Percentiles rank a stretch among this genome's conserved stretches.
phyloP scores from a whole-genome alignment of 2,797 vertebrate species.

The Danio jaintianensis region DNA sequence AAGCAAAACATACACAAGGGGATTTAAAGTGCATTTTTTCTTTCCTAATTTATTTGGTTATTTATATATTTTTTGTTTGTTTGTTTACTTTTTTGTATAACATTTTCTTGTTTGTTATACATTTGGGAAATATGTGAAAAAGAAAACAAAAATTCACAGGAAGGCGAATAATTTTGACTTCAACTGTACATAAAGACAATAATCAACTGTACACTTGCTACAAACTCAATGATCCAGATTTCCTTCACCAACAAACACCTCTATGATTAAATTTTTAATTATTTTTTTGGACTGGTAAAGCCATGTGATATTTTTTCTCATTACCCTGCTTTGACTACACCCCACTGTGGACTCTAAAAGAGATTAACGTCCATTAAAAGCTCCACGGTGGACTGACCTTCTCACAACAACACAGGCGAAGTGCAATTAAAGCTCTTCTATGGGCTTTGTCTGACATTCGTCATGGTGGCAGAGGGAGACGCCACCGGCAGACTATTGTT shows the following conservation, averaged over 20 bases:
- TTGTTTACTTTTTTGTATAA: too few relatives aligned
- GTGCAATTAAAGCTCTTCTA: constrained; percentile 65
- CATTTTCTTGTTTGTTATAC: too few relatives aligned
- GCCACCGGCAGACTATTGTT: constrained; percentile 70
- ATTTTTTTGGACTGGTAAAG: constrained; percentile 15
- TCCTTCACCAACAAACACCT: constrained; percentile 2
- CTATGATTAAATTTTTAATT: neutral
- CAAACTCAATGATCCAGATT: neutral
- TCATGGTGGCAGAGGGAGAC: constrained; percentile 14
- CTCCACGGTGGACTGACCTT: constrained; percentile 27
- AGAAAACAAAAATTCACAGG: too few relatives aligned
- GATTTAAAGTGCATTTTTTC: too few relatives aligned
- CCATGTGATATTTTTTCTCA: constrained; percentile 31
- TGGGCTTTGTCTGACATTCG: constrained; percentile 60
- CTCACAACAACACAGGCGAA: constrained; percentile 38
- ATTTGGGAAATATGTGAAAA: too few relatives aligned
- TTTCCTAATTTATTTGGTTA: too few relatives aligned
- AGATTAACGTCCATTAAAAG: constrained; percentile 44
- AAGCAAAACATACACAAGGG: too few relatives aligned
- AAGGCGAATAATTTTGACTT: too few relatives aligned
- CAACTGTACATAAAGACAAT: too few relatives aligned
- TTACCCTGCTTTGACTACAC: constrained; percentile 28
- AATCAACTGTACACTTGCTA: neutral
- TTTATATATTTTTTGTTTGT: too few relatives aligned
- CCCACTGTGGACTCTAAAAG: constrained; percentile 25